phyloP scores from a whole-genome alignment of 2,797 vertebrate species.

The Manis javanica region DNA sequence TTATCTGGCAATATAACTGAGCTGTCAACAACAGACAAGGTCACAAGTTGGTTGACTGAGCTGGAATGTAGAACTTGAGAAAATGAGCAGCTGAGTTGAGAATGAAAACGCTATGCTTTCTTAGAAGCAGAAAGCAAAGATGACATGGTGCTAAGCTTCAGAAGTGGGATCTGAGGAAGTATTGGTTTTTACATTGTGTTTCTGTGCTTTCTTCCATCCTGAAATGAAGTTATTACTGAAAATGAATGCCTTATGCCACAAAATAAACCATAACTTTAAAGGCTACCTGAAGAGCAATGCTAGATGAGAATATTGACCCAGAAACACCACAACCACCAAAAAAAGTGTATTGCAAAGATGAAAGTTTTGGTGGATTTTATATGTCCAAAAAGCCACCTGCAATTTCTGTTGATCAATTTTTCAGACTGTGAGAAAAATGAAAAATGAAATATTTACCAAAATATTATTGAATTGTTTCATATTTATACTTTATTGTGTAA shows the following conservation, averaged over 20 bases:
- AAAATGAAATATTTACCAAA: background rate
- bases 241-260: background rate
- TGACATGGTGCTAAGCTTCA: constrained; percentile 8
- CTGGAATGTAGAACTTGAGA: constrained; percentile 60
- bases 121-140: background rate
- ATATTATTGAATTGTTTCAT: background rate
- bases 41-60: constrained; percentile 58
- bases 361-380: background rate
- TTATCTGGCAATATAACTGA: constrained; percentile 21
- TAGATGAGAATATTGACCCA: background rate
- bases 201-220: background rate
- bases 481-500: background rate
- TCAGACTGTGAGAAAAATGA: background rate
- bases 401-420: background rate
- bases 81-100: constrained; percentile 67
- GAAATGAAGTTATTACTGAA: constrained; percentile 33
- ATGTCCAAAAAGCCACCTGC: background rate
- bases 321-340: background rate
- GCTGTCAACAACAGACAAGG: constrained; percentile 60
- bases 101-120: constrained; percentile 55
- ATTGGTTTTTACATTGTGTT: background rate
- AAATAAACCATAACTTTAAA: background rate
- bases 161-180: constrained; percentile 37
- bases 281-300: background rate
- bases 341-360: background rate